Evolutionary conservation across 2,113 vertebrate genomes (phyloP), one percentile per base, ranked within the genome.

Genomic region (Pygoscelis antarcticus): DNA sequence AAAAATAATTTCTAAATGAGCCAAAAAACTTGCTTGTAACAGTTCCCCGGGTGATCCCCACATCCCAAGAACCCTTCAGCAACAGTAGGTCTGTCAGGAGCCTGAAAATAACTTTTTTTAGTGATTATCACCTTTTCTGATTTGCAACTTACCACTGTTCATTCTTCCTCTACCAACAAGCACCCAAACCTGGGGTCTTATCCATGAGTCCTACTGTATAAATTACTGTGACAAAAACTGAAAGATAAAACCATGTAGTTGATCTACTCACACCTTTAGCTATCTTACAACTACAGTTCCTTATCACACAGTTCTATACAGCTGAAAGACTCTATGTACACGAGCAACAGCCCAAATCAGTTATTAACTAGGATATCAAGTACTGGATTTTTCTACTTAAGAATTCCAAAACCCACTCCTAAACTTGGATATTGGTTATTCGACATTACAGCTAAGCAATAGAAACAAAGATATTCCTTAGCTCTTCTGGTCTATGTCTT

Each of bases 1-100:
- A 96, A 96, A 84, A 94, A 85, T 58, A 89, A 94, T 85, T 95
- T 97, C 85, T 87, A 95, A n/a, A 89, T 92, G 77, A 96, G 84
- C 55, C 52, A 82, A 93, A 96, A 88, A 95, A 78, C 68, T 65
- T 80, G 83, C 52, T 87, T 71, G 68, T 89, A 94, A 51, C 76
- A 64, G 29, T 68, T 92, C 52, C 17, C 86, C 69, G 55, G 62
- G 30, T 85, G 38, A 75, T 60, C 34, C n/a, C 27, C 38, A 68
- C 5, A 74, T 57, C 32, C 38, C 17, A 68, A 78, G 34, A 90
- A 69, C 6, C 21, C 14, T 68, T 64, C 30, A 84, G 27, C 13
- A 60, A 46, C 83, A 71, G 16, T 1, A 72, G 10, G 36, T 55
- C 34, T 65, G 29, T 49, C 34, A 65, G 49, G 5, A 89, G 36